Conservation (phyloP, 2,797 vertebrate genomes). For the Sebastolobus alascanus region DNA sequence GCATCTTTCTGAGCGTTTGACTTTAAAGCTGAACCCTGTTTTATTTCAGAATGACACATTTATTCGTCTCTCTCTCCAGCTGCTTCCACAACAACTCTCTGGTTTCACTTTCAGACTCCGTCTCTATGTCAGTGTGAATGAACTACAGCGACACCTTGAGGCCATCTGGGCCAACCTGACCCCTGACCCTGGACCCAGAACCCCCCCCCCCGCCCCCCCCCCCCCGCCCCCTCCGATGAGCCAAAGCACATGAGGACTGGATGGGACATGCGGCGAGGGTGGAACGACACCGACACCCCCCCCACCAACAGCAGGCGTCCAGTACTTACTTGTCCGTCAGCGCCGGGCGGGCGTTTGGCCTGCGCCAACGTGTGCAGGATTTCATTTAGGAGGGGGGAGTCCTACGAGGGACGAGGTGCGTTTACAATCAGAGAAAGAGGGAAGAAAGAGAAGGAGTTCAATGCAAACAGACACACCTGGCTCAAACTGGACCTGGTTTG, state of each 20-base stretch:
- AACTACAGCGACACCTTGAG: slow-evolving; percentile 63
- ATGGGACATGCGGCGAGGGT: slow-evolving; percentile 76
- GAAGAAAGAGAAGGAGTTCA: slow-evolving; percentile 66
- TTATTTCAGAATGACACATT: neutral
- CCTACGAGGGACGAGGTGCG: slow-evolving; percentile 69
- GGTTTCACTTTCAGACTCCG: slow-evolving; percentile 17
- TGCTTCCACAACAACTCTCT: neutral
- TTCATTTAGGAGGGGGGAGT: slow-evolving; percentile 87
- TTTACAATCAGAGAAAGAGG: slow-evolving; percentile 60
- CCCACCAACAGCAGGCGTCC: slow-evolving; percentile 59
- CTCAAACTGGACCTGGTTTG: neutral
- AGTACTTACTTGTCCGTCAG: slow-evolving; percentile 82
- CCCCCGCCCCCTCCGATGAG: slow-evolving; percentile 48
- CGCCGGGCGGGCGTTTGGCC: slow-evolving; percentile 68
- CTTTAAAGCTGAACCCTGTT: neutral
- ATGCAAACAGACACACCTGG: slow-evolving; percentile 37
- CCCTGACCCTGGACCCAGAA: slow-evolving; percentile 30
- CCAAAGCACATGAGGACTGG: slow-evolving; percentile 65
- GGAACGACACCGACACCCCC: slow-evolving; percentile 56
- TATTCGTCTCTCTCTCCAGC: neutral
- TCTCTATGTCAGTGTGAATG: neutral
- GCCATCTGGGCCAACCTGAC: slow-evolving; percentile 2
- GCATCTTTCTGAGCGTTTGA: neutral
- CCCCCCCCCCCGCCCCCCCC: slow-evolving; percentile 28
- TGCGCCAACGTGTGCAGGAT: slow-evolving; percentile 84